phyloP scores from a whole-genome alignment of 2,797 vertebrate genomes.

The Sebastes oblongus region DNA sequence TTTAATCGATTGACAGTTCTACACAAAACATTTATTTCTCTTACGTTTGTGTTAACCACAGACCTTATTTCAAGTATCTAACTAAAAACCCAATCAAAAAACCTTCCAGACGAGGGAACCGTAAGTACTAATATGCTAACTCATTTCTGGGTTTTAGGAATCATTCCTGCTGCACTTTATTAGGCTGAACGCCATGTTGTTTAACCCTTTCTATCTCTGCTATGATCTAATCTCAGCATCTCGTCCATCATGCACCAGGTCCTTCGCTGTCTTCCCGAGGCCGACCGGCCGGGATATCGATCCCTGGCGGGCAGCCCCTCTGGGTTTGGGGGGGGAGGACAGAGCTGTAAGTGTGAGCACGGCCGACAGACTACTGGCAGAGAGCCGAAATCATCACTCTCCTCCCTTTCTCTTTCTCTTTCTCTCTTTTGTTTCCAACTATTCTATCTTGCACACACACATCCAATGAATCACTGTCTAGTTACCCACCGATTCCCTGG shows the following conservation, averaged over 20 bases:
- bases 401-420: constrained; percentile 11
- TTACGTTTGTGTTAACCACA: no score
- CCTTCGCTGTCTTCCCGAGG: constrained; percentile 12
- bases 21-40: no score
- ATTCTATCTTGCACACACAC: constrained; percentile 44
- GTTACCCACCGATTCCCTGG: constrained; percentile 56
- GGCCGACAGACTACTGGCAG: constrained; percentile 57
- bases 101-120: no score
- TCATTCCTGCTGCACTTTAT: no score
- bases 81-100: no score
- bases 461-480: constrained; percentile 70
- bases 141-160: no score
- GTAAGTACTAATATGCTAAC: no score
- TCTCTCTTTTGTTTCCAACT: constrained; percentile 61
- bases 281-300: constrained; percentile 48
- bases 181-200: constrained; percentile 5
- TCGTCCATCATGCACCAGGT: neutral
- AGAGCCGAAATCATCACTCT: constrained; percentile 60
- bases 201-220: constrained; percentile 7
- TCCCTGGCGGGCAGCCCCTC: constrained; percentile 39
- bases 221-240: constrained; percentile 12
- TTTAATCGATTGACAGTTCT: rapidly evolving
- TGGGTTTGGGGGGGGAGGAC: constrained; percentile 21
- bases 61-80: no score
- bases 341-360: constrained; percentile 63